Evolutionary conservation across 2,797 vertebrate genomes (phyloP).

Genomic region (Buceros bicornis): DNA sequence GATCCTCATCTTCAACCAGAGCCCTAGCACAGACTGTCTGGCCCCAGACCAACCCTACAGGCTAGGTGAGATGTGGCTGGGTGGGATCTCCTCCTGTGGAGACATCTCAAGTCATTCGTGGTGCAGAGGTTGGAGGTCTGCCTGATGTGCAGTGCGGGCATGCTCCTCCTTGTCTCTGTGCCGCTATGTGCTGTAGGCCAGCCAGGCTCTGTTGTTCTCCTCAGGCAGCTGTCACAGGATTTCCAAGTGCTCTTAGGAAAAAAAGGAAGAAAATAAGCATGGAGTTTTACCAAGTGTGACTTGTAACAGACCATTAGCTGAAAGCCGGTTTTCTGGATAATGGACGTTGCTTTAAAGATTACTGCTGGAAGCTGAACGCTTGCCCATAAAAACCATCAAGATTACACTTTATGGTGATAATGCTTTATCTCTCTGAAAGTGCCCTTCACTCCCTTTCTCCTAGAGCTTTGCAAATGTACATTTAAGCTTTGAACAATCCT

Average conservation of each 20-base stretch:
- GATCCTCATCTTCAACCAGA: background rate
- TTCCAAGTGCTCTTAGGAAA: conserved; percentile 14
- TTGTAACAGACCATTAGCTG: conserved; percentile 28
- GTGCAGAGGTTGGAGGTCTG: background rate
- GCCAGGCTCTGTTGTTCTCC: background rate
- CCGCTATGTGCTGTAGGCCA: rapidly evolving
- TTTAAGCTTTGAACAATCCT: background rate
- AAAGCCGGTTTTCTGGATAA: conserved; percentile 56
- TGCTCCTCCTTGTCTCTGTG: background rate
- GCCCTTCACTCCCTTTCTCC: background rate
- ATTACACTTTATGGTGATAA: conserved; percentile 13
- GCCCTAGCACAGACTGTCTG: background rate
- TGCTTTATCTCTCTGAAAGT: conserved; percentile 18
- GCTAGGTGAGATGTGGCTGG: background rate
- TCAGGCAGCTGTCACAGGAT: background rate
- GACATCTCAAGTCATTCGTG: rapidly evolving
- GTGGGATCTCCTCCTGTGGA: background rate
- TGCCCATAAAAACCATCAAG: background rate
- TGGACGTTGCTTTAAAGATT: conserved; percentile 47
- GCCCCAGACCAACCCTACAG: background rate
- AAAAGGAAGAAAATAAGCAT: background rate
- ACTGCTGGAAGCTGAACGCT: conserved; percentile 22
- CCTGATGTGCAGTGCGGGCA: rapidly evolving
- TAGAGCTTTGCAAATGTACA: conserved; percentile 16
- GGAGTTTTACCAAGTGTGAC: conserved; percentile 14